These are phyloP conservation scores for Sphenopsis melanotis DNA, from an alignment of 2,797 vertebrate species.

Conservation along the genomic window DNA sequence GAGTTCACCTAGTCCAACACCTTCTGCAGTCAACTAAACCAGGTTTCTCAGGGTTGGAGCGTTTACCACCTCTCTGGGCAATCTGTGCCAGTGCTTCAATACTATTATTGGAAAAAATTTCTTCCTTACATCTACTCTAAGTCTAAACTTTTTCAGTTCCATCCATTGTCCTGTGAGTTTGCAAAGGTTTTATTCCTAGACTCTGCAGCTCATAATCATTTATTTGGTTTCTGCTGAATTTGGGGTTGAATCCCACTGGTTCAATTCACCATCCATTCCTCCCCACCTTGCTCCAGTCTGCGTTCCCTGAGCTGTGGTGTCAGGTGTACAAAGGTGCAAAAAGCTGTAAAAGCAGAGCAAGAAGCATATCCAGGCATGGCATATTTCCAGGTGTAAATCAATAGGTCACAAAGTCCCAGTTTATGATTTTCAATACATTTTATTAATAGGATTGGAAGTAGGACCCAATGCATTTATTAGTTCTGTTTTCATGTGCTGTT, in stretches of 20 bases:
- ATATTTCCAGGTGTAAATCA: background rate
- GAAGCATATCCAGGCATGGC: background rate
- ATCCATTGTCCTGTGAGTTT: background rate
- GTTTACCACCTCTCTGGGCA: background rate
- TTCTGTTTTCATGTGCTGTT: background rate
- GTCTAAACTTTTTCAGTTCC: background rate
- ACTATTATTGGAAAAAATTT: fast-evolving
- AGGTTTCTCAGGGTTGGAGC: background rate
- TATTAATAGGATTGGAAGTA: background rate
- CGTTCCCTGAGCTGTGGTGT: background rate
- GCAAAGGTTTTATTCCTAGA: background rate
- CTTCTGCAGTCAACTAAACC: background rate
- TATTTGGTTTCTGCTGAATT: background rate
- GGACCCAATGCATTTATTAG: background rate
- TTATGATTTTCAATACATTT: background rate
- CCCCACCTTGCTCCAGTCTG: background rate
- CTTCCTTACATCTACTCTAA: background rate
- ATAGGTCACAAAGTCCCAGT: background rate
- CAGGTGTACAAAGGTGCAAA: background rate
- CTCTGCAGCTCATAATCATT: background rate
- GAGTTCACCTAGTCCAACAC: background rate
- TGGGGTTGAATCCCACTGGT: background rate
- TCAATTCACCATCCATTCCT: background rate
- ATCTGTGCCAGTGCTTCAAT: background rate
- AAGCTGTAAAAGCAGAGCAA: background rate